Evolutionary conservation across 2,888 invertebrate species (phyloP).

Genomic region (Torymus texanus): DNA sequence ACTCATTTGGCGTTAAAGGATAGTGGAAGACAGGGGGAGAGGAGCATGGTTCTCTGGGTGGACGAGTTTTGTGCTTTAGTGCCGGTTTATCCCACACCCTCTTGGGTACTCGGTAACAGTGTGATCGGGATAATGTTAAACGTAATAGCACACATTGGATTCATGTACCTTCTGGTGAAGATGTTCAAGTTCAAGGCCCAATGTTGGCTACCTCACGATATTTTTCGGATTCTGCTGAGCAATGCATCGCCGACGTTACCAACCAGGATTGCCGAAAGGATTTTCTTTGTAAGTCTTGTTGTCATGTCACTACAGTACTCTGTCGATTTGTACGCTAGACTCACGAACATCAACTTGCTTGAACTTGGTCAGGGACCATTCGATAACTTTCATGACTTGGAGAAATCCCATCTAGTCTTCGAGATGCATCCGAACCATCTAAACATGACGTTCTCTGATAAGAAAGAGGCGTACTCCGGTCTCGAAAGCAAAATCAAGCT

Average conservation of each 20-base stretch:
- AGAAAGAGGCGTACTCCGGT: neutral
- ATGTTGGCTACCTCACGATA: constrained; percentile 49
- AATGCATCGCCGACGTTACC: constrained; percentile 17
- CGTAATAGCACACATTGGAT: neutral
- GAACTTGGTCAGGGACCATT: constrained; percentile 10
- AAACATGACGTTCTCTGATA: constrained; percentile 5
- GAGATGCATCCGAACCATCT: neutral
- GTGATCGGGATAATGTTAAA: neutral
- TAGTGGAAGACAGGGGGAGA: neutral
- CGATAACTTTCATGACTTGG: constrained; percentile 29
- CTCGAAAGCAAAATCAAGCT: constrained; percentile 27
- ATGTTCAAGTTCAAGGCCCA: constrained; percentile 37
- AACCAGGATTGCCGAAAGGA: constrained; percentile 1
- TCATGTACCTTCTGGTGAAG: constrained; percentile 36
- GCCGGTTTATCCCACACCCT: constrained; percentile 30
- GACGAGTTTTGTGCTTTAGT: constrained; percentile 52
- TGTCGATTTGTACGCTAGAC: constrained; percentile 31
- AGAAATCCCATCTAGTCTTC: constrained; percentile 2
- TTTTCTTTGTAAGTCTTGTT: constrained; percentile 9
- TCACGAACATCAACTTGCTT: constrained; percentile 10
- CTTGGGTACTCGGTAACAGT: neutral
- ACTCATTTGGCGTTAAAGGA: neutral
- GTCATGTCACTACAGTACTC: constrained; percentile 33
- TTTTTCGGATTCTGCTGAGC: constrained; percentile 47
- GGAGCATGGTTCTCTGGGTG: neutral